Evolutionary conservation across 2,113 vertebrate genomes (phyloP), one percentile per base, ranked within the genome.

Genomic region (Phrynosoma platyrhinos): DNA sequence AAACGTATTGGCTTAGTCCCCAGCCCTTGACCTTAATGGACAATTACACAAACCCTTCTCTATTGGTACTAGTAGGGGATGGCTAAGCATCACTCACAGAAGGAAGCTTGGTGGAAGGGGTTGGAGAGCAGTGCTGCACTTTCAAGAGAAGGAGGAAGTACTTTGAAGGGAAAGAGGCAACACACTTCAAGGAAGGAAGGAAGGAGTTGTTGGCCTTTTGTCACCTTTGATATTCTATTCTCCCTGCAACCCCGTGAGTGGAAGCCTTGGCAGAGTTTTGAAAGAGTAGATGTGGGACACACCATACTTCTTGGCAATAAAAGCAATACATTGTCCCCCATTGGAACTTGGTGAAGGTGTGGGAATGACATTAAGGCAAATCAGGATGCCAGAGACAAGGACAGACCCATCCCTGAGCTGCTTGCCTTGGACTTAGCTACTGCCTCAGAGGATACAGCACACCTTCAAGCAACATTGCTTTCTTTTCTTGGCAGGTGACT

Each of bases 1-100:
- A 62, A 82, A 85, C 89, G 87, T 91, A 18, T 84, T 18, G 95
- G 96, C 94, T 92, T 89, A 87, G 92, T 96, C 96, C 95, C 96
- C 92, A 68, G 87, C 71, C 77, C 90, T 94, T 87, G 89, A 89
- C 87, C 91, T 72, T 81, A 52, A 14, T 9, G 91, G 88, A 91
- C n/a, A 92, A 84, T 92, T 72, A 27, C 90, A 69, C 85, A 91
- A 92, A 78, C 82, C 87, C 80, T 62, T 84, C 94, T 92, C 86
- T 82, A 64, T 85, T 91, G 88, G 89, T 91, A 84, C 80, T 85
- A 69, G 75, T 83, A 84, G 86, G 91, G 89, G 84, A 83, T 74
- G 36, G 81, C 55, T 20, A 16, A 36, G 90, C 75, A 72, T 42
- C 78, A 8, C 87, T 68, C 92, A 52, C 83, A 52, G 30, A 13